Evolutionary conservation across 2,113 vertebrate species (phyloP), one percentile per base, ranked within the genome.

Genomic region (Anthoscopus minutus): DNA sequence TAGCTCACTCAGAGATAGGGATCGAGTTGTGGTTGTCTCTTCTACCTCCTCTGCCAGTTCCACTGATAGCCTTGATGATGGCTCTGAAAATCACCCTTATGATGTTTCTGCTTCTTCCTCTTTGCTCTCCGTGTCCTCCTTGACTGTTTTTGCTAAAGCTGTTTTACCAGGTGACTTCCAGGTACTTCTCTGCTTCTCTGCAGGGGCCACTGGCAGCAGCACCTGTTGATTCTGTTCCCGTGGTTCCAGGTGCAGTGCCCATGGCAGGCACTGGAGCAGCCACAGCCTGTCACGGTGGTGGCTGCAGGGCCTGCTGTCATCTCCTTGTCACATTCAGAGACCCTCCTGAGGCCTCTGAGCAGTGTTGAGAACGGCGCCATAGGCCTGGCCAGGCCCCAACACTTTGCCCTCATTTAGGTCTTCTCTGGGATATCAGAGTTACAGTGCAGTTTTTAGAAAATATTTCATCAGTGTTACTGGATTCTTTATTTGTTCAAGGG

Each of bases 211-310:
- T 25, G n/a, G 2, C 27, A 10, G 19, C 3, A 1, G 54, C 44
- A 15, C 22, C 51, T 13, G 35, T 1, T 3, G 44, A 2, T 20
- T 24, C 54, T 15, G 31, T n/a, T 18, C 3, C 35, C 10, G 35
- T 2, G 10, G 19, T 42, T 27, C 15, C 6, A 14, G 56, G 1
- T 13, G 56, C 20, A 51, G 66, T 6, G 31, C 31, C 56, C 1
- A 25, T 4, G 5, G 1, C 37, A 13, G 54, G 65, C 4, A 0
- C 2, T 15, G 65, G 20, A 44, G 37, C 44, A 60, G 54, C 19
- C 2, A 1, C 24, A 18, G 54, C 31, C 38, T 16, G 17, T 11
- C 67, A 45, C 13, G 0, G 33, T 18, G 15, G 15, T 30, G 37
- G 19, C 30, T 51, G 45, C 66, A 61, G 56, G 10, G 13, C 21